Evolutionary conservation across 1,140 invertebrate species (phyloP), one percentile per base, ranked within the genome.

Genomic region (Magallana ariakensis): DNA sequence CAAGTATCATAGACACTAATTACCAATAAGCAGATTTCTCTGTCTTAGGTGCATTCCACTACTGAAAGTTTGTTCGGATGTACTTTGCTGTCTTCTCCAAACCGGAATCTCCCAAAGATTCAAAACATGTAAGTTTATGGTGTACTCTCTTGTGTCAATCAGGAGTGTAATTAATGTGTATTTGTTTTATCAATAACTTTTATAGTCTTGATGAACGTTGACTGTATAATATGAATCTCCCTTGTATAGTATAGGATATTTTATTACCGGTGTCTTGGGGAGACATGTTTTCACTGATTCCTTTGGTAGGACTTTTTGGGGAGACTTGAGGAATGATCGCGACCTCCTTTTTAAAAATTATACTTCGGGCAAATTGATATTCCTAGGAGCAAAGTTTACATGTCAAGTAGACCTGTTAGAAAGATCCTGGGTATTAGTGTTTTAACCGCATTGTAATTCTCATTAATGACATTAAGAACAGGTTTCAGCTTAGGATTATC

Each of bases 11-110:
- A 75, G 22, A 75, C 66, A 26, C 22, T 60, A 75, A 75, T 75
- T 26, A 33, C 22, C 66, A 75, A 75, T 75, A 75, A 75, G 19
- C 66, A 13, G 19, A 75, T 75, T 10, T 75, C 33, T 75, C 22
- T 75, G 66, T 75, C 22, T 26, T 75, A 75, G 8, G 9, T 13
- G 33, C 16, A 10, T 75, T 75, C 22, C 22, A 75, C 22, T 75
- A 75, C 66, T 46, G 66, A 26, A 13, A 75, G 8, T 75, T 75
- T 75, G 22, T 75, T 75, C 66, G 66, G 66, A 75, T 75, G 66
- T 75, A 75, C 66, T 75, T 75, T 75, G 66, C 66, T 75, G 66
- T 75, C 15, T 75, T 75, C 66, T 75, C 66, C 22, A 75, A 75
- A 26, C 66, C 66, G 19, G 66, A 75, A 75, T 75, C 66, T 75